Base-by-base conservation (phyloP, 1,140 invertebrate genomes). In the Drosophila mauritiana region DNA sequence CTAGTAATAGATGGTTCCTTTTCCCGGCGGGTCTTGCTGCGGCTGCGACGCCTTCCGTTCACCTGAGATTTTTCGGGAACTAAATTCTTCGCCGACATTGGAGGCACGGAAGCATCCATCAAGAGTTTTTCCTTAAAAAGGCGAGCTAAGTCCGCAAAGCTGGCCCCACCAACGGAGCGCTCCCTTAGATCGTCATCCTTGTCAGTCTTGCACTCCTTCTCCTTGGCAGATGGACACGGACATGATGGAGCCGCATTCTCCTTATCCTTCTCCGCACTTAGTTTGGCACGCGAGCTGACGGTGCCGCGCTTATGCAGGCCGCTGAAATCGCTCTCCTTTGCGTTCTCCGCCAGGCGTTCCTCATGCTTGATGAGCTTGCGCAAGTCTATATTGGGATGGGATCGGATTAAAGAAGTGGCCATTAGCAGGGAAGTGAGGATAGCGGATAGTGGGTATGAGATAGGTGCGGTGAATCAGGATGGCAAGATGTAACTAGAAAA, bases 311-410 rank as follows among this genome's bases (percentile, higher is more conserved):
- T 72, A 76, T 90, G 67, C 53, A 91, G 69, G 43, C 52, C 64
- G 52, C 59, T 78, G 69, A 81, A 80, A 65, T 86, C 53, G 63
- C 73, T 70, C 15, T 75, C 68, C 65, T 76, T 76, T 59, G 78
- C 7, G 52, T 58, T 51, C 37, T 78, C 39, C 51, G 78, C 84
- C 73, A 91, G 46, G 49, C 68, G 74, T 53, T 91, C 90, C 69
- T 91, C 90, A 80, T 91, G 69, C 69, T 91, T 91, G 63, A 91
- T 91, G 73, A 91, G 79, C 45, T 91, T 91, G 48, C 90, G 83
- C 52, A 91, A 51, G 85, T 91, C 90, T 91, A 63, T 13, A 81
- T 68, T 6, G 49, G 27, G 27, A 72, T 57, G 52, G 57, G 54
- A 79, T 75, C 15, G 17, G 45, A 72, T 54, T 31, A 57, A 46